A percentile compares a stretch with the other conserved stretches of the same genome.
Conservation (phyloP, 1,140 invertebrate genomes). For the Dendroctonus valens region DNA sequence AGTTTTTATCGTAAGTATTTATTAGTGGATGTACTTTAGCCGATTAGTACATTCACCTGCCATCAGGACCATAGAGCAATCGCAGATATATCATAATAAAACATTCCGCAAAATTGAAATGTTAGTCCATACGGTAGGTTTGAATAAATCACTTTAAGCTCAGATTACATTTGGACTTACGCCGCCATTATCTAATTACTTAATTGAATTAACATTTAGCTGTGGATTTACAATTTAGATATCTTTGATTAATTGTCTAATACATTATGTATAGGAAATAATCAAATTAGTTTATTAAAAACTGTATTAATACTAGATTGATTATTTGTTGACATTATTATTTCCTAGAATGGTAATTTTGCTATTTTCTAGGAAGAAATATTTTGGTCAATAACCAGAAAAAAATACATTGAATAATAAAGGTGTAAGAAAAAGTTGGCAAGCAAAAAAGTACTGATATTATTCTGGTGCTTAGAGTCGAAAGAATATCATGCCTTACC, state of each 20-base stretch:
- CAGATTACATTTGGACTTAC: constrained; percentile 7
- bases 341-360: too few species aligned
- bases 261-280: constrained; percentile 5
- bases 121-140: background rate
- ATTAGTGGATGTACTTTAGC: background rate
- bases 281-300: constrained; percentile 6
- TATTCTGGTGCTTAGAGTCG: too few species aligned
- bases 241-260: background rate
- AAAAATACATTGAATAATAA: too few species aligned
- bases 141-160: background rate
- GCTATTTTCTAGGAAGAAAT: too few species aligned
- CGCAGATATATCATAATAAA: background rate
- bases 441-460: too few species aligned
- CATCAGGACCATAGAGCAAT: background rate
- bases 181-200: constrained; percentile 6
- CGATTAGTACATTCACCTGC: background rate
- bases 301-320: constrained; percentile 1
- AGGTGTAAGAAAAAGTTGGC: too few species aligned
- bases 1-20: background rate
- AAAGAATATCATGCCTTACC: too few species aligned
- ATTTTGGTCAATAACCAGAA: too few species aligned
- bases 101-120: background rate
- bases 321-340: background rate
- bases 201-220: constrained; percentile 12
- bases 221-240: background rate